A percentile compares a stretch with the other conserved stretches of the same genome.
phyloP scores from a whole-genome alignment of 2,797 vertebrate species.

The Anguilla megastoma region DNA sequence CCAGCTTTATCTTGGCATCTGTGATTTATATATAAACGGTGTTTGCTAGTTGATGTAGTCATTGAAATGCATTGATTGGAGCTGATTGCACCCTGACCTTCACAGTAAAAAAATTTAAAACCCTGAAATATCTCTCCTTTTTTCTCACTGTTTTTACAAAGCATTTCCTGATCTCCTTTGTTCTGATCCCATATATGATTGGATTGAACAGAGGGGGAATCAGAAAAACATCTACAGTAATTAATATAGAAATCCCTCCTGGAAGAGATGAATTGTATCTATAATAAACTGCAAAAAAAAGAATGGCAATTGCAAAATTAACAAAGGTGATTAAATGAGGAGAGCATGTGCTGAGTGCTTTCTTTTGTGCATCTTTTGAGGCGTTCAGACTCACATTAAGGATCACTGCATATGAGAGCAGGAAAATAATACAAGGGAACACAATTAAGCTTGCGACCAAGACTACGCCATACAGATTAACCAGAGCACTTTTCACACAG shows the following conservation, averaged over 20 bases:
- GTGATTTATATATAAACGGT: too few relatives aligned
- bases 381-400: conserved; percentile 37
- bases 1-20: too few relatives aligned
- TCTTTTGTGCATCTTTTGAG: conserved; percentile 27
- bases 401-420: conserved; percentile 51
- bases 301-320: conserved; percentile 52
- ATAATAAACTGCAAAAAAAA: conserved; percentile 18
- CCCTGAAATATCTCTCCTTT: background rate
- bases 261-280: background rate
- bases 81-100: background rate
- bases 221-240: background rate
- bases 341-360: conserved; percentile 30
- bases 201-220: conserved; percentile 26
- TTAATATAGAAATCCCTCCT: background rate
- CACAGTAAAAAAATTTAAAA: background rate
- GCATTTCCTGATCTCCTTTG: conserved; percentile 21
- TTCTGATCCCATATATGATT: conserved; percentile 28
- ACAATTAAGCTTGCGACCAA: background rate
- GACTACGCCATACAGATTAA: background rate
- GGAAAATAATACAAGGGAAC: conserved; percentile 10
- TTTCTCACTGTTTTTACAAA: conserved; percentile 17
- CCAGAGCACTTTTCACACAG: too few relatives aligned
- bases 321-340: conserved; percentile 61
- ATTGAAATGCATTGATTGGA: background rate
- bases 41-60: background rate